Evolutionary conservation across 2,888 invertebrate species (phyloP), one percentile per base, ranked within the genome.

Genomic region (Bimastos eiseni): DNA sequence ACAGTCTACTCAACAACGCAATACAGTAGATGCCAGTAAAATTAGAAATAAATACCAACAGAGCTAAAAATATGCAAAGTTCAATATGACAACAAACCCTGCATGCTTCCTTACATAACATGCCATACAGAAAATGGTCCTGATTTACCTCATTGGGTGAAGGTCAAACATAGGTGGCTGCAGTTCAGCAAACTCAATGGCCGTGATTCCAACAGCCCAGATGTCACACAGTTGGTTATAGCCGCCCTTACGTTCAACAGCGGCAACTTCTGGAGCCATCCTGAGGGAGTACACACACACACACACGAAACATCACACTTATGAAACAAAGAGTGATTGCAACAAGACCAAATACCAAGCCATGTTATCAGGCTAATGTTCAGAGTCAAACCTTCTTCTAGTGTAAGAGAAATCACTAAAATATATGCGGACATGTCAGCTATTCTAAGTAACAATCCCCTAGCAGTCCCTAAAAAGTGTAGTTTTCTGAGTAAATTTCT

Each of bases 131-230:
- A 49, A 49, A 49, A 49, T 49, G 49, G 70, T 89, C 30, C n/a
- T n/a, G n/a, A 70, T 4, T 70, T 91, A 95, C 95, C 94, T 94
- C 95, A 95, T 95, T 4, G 99, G 99, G 96, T 99, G 99, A 91
- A 99, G 96, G 95, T 99, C 99, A 96, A 99, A 99, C 98, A 99
- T 98, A 0, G 99, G 99, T 49, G 99, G 99, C 94, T 99, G 99
- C 44, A 99, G 96, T 95, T 99, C 99, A 1, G 99, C 99, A 94
- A 99, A 96, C 96, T 99, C 99, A 93, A 99, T 99, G 91, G 99
- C 97, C 88, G 99, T 99, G 93, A 99, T 99, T 90, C 99, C 99
- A 93, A 98, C 98, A 34, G 99, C 99, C 99, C 99, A 99, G 93
- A 99, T 99, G 96, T 99, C 99, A 96, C 99, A 99, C 93, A 98